phyloP scores from a whole-genome alignment of 53 echinoderm and acorn worm genomes.

The Mesocentrotus franciscanus region DNA sequence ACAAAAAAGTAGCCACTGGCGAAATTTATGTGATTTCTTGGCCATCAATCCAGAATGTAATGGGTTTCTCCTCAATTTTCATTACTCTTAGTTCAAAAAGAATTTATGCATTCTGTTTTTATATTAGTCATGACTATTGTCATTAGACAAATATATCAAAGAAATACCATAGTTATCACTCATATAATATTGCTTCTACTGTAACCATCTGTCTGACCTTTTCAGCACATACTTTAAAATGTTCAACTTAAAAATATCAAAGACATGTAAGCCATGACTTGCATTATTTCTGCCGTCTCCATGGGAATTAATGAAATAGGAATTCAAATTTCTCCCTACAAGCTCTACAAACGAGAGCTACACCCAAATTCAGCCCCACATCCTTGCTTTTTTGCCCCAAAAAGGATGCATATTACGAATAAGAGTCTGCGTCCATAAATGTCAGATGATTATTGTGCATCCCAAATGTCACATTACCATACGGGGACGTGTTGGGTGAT shows the following conservation, averaged over 20 bases:
- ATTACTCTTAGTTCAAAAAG: not conserved
- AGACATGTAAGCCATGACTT: not conserved
- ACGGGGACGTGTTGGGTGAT: not conserved
- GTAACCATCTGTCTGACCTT: no score
- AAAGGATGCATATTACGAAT: not conserved
- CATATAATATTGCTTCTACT: no score
- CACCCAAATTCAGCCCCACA: not conserved
- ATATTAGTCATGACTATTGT: no score
- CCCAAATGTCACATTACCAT: slow-evolving; percentile 60
- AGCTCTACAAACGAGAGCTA: not conserved
- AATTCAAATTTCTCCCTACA: not conserved
- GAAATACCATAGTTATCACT: no score
- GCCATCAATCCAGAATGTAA: not conserved
- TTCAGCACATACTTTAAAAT: no score
- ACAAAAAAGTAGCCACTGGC: not conserved
- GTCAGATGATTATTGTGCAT: slow-evolving; percentile 4
- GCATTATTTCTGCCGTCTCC: not conserved
- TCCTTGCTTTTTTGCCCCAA: not conserved
- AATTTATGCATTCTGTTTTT: not conserved
- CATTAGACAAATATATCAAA: no score
- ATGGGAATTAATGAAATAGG: not conserved
- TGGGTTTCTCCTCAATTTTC: not conserved
- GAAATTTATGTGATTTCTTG: not conserved
- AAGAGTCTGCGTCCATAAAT: slow-evolving; percentile 40
- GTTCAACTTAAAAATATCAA: not conserved